Percentiles rank a stretch among this genome's conserved stretches.
phyloP scores from a whole-genome alignment of 2,797 vertebrate genomes.

The Taenioides sp. region DNA sequence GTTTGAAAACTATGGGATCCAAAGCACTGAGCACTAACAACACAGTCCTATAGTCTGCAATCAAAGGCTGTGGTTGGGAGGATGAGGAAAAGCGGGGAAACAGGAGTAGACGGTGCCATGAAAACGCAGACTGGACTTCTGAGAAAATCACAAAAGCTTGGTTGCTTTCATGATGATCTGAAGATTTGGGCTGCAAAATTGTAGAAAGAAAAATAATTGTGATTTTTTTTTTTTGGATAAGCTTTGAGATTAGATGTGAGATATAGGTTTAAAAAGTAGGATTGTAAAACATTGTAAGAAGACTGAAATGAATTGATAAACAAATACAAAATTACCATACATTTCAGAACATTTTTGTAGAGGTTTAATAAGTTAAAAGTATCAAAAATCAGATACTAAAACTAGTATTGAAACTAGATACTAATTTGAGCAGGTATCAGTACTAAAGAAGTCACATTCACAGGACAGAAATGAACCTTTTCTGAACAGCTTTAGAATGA shows the following conservation, averaged over 20 bases:
- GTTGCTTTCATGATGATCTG: background rate
- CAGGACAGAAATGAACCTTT: too few relatives aligned
- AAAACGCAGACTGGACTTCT: conserved; percentile 43
- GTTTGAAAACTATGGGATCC: conserved; percentile 66
- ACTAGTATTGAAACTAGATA: too few relatives aligned
- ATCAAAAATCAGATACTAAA: too few relatives aligned
- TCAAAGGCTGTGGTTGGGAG: conserved; percentile 66
- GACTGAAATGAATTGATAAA: too few relatives aligned
- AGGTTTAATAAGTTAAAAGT: background rate
- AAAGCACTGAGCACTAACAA: conserved; percentile 35
- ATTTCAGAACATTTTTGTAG: too few relatives aligned
- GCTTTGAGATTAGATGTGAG: too few relatives aligned
- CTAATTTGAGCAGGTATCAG: too few relatives aligned
- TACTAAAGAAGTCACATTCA: too few relatives aligned
- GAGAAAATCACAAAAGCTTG: conserved; percentile 14
- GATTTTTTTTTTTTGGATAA: background rate
- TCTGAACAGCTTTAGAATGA: too few relatives aligned
- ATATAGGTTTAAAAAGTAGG: too few relatives aligned
- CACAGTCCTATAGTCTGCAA: conserved; percentile 71
- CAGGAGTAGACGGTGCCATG: conserved; percentile 25
- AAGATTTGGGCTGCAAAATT: background rate
- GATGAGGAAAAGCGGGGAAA: conserved; percentile 31
- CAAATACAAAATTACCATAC: too few relatives aligned
- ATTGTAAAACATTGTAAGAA: too few relatives aligned
- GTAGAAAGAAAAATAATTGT: background rate